Evolutionary conservation across 2,113 vertebrate genomes (phyloP).

Genomic region (Lepus europaeus): DNA sequence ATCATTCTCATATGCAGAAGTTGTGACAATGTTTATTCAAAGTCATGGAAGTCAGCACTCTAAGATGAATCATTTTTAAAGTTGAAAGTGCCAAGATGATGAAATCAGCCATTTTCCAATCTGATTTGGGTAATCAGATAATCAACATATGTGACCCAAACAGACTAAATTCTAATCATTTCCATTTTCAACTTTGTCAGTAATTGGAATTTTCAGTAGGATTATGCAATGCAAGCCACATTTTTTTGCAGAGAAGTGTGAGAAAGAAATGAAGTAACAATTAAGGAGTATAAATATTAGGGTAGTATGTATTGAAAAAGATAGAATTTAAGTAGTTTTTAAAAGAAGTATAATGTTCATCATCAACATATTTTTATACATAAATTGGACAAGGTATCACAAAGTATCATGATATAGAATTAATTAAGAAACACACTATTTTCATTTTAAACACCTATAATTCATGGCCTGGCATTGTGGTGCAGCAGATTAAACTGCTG

Average conservation of each 20-base stretch:
- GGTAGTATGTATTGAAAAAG: background rate
- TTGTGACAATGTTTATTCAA: slow-evolving; percentile 28
- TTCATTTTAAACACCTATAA: background rate
- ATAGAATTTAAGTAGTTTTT: background rate
- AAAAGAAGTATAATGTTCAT: background rate
- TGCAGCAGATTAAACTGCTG: too few relatives aligned
- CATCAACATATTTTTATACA: background rate
- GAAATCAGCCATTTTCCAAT: slow-evolving; percentile 28
- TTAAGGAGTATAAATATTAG: background rate
- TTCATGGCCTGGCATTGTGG: too few relatives aligned
- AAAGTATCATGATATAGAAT: background rate
- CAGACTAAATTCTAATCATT: slow-evolving; percentile 53
- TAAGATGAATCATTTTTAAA: slow-evolving; percentile 50
- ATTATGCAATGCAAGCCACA: background rate
- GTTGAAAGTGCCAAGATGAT: slow-evolving; percentile 33
- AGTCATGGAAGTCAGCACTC: background rate
- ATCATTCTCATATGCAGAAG: background rate
- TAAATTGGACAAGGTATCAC: background rate
- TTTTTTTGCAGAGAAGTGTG: background rate
- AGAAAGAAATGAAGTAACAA: background rate
- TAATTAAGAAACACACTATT: background rate
- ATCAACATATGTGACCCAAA: slow-evolving; percentile 39
- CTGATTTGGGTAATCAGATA: slow-evolving; percentile 49
- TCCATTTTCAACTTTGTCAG: slow-evolving; percentile 47
- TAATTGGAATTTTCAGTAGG: slow-evolving; percentile 27